Evolutionary conservation across 2,888 invertebrate species (phyloP).

Genomic region (Stratiomys singularior): DNA sequence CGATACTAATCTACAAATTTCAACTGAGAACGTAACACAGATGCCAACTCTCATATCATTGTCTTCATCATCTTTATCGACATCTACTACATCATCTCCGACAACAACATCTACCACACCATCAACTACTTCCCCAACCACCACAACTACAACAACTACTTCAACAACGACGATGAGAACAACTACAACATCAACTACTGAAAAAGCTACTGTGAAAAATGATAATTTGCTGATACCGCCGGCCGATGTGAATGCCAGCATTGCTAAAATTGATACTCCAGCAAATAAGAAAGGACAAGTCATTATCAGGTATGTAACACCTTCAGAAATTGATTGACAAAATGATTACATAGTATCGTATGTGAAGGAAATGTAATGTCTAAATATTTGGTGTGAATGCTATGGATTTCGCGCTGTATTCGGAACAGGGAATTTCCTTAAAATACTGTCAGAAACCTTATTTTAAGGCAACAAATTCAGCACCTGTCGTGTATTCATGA

Average conservation of each 20-base stretch:
- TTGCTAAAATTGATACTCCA: conserved; percentile 51
- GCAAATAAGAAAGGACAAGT: conserved; percentile 51
- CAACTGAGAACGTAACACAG: conserved; percentile 6
- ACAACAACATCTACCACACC: conserved; percentile 2
- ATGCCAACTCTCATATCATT: too few species aligned
- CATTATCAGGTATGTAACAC: conserved; percentile 52
- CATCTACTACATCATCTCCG: neutral
- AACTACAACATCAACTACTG: conserved; percentile 17
- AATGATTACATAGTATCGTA: neutral
- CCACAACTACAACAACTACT: conserved; percentile 11
- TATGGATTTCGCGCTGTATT: too few species aligned
- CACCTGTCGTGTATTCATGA: too few species aligned
- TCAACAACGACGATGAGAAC: conserved; percentile 27
- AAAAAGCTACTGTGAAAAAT: neutral
- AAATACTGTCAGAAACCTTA: too few species aligned
- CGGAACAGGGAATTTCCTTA: too few species aligned
- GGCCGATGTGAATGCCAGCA: conserved; percentile 59
- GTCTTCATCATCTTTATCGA: neutral
- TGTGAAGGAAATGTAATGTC: neutral
- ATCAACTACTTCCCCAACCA: conserved; percentile 11
- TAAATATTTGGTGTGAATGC: neutral
- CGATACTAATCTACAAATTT: conserved; percentile 27
- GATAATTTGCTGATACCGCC: conserved; percentile 54
- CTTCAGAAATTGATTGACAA: neutral
- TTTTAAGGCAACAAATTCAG: too few species aligned